phyloP scores from a whole-genome alignment of 2,113 vertebrate species.

The Eleginops maclovinus region DNA sequence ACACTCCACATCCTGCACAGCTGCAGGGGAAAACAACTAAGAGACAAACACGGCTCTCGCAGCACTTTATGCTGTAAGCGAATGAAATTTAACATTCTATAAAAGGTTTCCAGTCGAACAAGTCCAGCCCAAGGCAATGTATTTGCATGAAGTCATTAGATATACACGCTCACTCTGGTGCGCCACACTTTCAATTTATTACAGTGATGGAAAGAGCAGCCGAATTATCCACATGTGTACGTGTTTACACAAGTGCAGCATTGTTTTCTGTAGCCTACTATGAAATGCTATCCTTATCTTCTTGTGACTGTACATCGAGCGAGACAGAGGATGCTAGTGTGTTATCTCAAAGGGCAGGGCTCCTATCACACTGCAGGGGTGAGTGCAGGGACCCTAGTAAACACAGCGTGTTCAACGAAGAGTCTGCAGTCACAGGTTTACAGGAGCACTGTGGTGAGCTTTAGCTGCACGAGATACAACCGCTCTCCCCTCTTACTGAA shows the following conservation, averaged over 20 bases:
- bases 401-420: background rate
- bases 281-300: constrained; percentile 39
- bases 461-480: constrained; percentile 23
- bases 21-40: constrained; percentile 59
- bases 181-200: background rate
- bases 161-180: background rate
- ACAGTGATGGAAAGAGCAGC: background rate
- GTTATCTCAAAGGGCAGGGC: constrained; percentile 34
- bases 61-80: background rate
- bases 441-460: constrained; percentile 19
- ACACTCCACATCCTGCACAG: constrained; percentile 69
- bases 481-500: background rate
- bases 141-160: constrained; percentile 41
- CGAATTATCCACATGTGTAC: background rate
- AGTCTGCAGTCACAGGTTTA: constrained; percentile 30
- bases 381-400: background rate
- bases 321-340: background rate
- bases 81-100: background rate
- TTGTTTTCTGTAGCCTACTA: constrained; percentile 3
- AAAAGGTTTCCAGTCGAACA: constrained; percentile 3
- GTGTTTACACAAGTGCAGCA: background rate
- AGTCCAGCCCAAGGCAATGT: constrained; percentile 8
- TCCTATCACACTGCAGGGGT: constrained; percentile 13
- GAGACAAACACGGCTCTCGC: background rate
- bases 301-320: constrained; percentile 12